Evolutionary conservation across 2,113 vertebrate species (phyloP), one percentile per base, ranked within the genome.

Genomic region (Tragulus kanchil): DNA sequence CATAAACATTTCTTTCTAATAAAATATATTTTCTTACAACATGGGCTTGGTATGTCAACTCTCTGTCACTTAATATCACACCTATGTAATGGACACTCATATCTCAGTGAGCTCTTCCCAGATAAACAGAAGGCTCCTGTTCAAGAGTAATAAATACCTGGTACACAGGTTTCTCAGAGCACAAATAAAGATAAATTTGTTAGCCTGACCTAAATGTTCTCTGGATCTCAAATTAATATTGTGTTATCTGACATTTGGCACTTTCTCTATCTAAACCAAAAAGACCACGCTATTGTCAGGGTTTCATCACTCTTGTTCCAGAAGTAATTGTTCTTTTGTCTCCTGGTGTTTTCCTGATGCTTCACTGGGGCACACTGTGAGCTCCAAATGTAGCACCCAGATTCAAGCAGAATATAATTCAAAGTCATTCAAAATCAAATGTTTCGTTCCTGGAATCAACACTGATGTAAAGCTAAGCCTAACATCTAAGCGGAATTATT

Each of bases 181-280:
- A 42, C 88, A 96, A 97, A 97, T 98, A 92, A 97, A 97, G 97
- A 97, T 90, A 97, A 97, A 97, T 97, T 90, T 96, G 94, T 93
- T 96, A 94, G 65, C 65, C 58, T 94, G 92, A 83, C 90, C 89
- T 88, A 92, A 92, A 95, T 87, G 87, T 92, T 95, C 93, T 64
- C 93, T 88, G 85, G 93, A 73, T 85, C 90, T 90, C 85, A 94
- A 92, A 93, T 98, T 93, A 96, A 98, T 97, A 93, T 93, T 91
- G 93, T 89, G 92, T 97, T 98, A 97, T 95, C 97, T 97, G 98
- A 97, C 89, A 95, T 85, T 94, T 82, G 90, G 65, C 97, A 97
- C 48, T 61, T 95, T 61, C 65, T 96, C 58, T 97, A 61, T 97
- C 96, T 97, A 90, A 95, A n/a, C 64, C 67, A 28, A 65, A 78